Base-by-base conservation (phyloP, 2,888 invertebrate species). In the Hofmannophila pseudospretella region DNA sequence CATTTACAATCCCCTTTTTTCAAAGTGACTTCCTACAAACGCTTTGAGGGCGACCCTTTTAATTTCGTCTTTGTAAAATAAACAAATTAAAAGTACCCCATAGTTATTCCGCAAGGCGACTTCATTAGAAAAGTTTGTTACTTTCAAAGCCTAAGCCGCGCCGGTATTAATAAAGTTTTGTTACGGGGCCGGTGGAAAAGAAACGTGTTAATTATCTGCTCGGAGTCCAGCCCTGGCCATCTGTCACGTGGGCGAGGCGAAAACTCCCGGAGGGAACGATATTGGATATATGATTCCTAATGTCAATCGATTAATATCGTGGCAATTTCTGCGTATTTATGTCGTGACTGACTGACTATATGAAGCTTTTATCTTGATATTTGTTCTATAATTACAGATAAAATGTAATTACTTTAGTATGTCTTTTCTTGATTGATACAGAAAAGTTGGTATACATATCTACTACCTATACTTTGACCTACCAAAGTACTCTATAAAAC, bases 91-190 rank as follows among this genome's bases (percentile, higher is more conserved):
- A 68, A 72, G 70, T 63, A 63, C 54, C 52, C 68, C 72, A 73
- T 75, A 78, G 77, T 75, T 82, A 82, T 79, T 82, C 78, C 62
- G 62, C 59, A 61, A 56, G 67, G 70, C 71, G 76, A 78, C 84
- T 86, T 85, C 84, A 85, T 85, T 84, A 86, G 75, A 79, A 84
- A 86, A 84, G 76, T 85, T 85, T 73, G 78, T 71, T 74, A 67
- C 75, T 71, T 76, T 80, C 77, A 80, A 81, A 76, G 79, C 75
- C 72, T 79, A 76, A 77, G 77, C 75, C 66, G 66, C 62, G 58
- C 63, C 67, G 76, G 85, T 84, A 85, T 85, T 86, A 86, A 84
- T 82, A 85, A 86, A 86, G 85, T 86, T 85, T 82, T 75, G 81
- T 76, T 76, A 66, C 69, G 67, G 66, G 66, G 60, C 62, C 51